These are phyloP conservation scores for Caenorhabditis sulstoni DNA, from an alignment of 2,888 invertebrate species.

Conservation along the genomic window DNA sequence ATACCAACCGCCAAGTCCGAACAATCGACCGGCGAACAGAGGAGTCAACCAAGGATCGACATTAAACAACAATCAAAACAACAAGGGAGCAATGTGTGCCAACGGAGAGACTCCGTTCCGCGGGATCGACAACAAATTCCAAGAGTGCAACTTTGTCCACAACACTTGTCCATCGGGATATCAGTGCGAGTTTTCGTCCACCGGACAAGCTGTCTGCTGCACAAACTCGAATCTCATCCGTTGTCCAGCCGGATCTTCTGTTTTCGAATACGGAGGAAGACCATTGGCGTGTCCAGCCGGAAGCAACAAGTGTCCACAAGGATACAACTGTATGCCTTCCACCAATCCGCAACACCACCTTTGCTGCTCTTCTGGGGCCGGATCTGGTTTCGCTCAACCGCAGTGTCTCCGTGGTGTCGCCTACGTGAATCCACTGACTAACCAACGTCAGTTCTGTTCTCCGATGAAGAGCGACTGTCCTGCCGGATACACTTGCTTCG, in stretches of 20 bases:
- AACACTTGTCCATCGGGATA: constrained; percentile 79
- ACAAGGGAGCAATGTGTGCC: constrained; percentile 57
- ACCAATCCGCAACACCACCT: constrained; percentile 75
- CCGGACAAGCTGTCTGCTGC: constrained; percentile 72
- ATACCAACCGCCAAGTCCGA: constrained; percentile 62
- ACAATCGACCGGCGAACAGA: constrained; percentile 35
- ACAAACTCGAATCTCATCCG: constrained; percentile 64
- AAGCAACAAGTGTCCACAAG: constrained; percentile 71
- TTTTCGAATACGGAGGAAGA: constrained; percentile 77
- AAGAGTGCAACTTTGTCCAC: constrained; percentile 76
- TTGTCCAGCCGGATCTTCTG: constrained; percentile 75
- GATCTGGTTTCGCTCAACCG: constrained; percentile 55
- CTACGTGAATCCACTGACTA: constrained; percentile 71
- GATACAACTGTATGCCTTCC: constrained; percentile 75
- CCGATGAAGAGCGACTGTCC: constrained; percentile 70
- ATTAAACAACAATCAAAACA: constrained; percentile 41
- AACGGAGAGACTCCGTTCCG: constrained; percentile 65
- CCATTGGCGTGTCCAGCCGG: constrained; percentile 79
- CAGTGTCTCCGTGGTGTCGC: constrained; percentile 78
- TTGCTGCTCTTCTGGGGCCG: constrained; percentile 73
- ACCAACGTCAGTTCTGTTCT: constrained; percentile 68
- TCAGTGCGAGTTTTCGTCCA: constrained; percentile 74
- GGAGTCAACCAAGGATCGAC: constrained; percentile 57
- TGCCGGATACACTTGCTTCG: constrained; percentile 74
- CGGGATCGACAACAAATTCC: constrained; percentile 56